phyloP scores from a whole-genome alignment of 2,113 vertebrate species.

The Hepsetus odoe region DNA sequence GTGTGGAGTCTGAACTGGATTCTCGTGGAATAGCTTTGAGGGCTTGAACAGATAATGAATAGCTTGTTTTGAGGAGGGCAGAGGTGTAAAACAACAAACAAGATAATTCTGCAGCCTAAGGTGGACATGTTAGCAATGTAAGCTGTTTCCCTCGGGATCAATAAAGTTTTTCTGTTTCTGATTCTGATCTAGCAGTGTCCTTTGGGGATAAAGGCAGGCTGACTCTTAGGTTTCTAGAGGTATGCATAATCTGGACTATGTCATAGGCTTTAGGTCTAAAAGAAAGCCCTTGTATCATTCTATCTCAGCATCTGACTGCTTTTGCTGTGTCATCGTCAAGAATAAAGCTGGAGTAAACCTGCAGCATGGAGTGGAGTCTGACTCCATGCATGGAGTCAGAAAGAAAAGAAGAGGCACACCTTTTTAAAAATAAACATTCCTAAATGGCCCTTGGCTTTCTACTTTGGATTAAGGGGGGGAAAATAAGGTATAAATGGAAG shows the following conservation, averaged over 20 bases:
- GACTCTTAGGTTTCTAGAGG: conserved; percentile 49
- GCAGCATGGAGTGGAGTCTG: no score
- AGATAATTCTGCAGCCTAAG: neutral
- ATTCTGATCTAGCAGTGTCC: no score
- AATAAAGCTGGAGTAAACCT: no score
- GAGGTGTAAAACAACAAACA: conserved; percentile 1
- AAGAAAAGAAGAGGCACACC: no score
- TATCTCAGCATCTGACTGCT: conserved; percentile 28
- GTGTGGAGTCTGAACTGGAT: conserved; percentile 33
- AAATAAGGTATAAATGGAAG: no score
- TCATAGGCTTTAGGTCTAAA: conserved; percentile 58
- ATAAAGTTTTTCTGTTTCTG: no score
- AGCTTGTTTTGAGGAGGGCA: neutral
- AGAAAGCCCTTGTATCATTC: conserved; percentile 4
- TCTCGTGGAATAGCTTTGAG: neutral
- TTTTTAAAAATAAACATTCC: neutral
- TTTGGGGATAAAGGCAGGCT: conserved; percentile 37
- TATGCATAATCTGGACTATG: conserved; percentile 69
- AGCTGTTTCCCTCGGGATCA: no score
- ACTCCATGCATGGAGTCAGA: no score
- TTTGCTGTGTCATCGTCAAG: neutral
- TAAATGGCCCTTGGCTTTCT: neutral
- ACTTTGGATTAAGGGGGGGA: no score
- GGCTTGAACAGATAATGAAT: neutral
- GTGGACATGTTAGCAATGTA: conserved; percentile 35